Conservation (phyloP, 2,113 vertebrate species). For the Hemichromis elongatus region DNA sequence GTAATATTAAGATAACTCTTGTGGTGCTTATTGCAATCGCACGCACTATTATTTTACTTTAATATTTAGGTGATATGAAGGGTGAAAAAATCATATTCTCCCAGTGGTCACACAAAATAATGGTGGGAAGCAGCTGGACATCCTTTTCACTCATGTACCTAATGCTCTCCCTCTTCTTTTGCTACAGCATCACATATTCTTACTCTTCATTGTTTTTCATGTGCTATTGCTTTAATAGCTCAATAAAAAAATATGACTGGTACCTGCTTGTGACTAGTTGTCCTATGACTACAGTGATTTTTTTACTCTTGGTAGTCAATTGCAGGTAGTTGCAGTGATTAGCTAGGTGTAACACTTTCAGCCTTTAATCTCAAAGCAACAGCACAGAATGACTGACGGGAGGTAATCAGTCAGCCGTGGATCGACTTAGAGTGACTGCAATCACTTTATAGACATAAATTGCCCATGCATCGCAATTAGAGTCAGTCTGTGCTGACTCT, state of each 20-base stretch:
- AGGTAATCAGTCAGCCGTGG: background rate
- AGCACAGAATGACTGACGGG: background rate
- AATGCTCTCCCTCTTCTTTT: background rate
- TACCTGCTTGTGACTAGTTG: background rate
- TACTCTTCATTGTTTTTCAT: background rate
- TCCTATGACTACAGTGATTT: background rate
- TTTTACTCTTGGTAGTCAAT: background rate
- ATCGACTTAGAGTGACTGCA: background rate
- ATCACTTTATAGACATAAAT: background rate
- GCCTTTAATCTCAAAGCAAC: background rate
- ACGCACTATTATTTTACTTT: background rate
- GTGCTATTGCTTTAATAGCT: background rate
- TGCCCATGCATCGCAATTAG: background rate
- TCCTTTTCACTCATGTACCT: background rate
- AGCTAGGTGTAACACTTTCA: background rate
- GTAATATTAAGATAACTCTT: background rate
- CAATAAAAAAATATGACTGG: background rate
- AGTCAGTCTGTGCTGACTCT: background rate
- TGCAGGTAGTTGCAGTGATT: background rate
- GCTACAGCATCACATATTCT: background rate
- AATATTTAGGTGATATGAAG: background rate
- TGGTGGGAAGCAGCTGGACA: background rate
- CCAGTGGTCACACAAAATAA: background rate
- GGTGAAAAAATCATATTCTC: background rate
- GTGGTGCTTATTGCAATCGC: background rate